Evolutionary conservation across 2,797 vertebrate genomes (phyloP), one percentile per base, ranked within the genome.

Genomic region (Enteromius anoplus): DNA sequence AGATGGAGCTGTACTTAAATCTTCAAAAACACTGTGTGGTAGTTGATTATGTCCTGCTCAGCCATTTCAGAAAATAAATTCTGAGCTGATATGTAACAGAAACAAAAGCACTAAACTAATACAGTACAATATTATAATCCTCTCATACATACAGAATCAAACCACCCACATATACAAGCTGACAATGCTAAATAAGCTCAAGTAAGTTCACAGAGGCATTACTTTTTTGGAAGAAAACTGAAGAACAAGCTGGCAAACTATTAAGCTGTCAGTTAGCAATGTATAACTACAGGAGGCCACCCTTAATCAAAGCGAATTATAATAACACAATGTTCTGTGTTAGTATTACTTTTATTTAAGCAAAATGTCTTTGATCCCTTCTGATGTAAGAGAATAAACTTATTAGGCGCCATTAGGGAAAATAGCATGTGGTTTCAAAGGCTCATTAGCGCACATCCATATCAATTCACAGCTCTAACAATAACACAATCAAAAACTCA

Each of bases 41-140:
- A 34, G 26, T 51, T 29, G 29, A 78, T 78, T 23, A 53, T 32
- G 21, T 68, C 47, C 77, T 78, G 76, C 42, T 78, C 29, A 32
- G 10, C 5, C 62, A 12, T 32, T 26, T 34, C 55, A 47, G 12
- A 66, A 15, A 78, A 51, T 17, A n/a, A n/a, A 29, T 32, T 2
- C 3, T 21, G 29, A 51, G 34, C 34, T 78, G 17, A 17, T 3
- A 19, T 26, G 26, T 11, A 19, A 49, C 6, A 32, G 3, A 17
- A 32, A 64, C 29, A 64, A 64, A 64, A 64, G 62, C 62, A 32
- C 62, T 17, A 32, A 17, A 64, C 9, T n/a, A 14, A n/a, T 12
- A n/a, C 37, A 40, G 37, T 40, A 9, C 9, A 66, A 66, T 4
- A 49, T 34, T 51, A 78, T 37, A 34, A 65, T 65, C 5, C 11